Base-by-base conservation (phyloP, 2,888 invertebrate genomes). In the Smittia aterrima region DNA sequence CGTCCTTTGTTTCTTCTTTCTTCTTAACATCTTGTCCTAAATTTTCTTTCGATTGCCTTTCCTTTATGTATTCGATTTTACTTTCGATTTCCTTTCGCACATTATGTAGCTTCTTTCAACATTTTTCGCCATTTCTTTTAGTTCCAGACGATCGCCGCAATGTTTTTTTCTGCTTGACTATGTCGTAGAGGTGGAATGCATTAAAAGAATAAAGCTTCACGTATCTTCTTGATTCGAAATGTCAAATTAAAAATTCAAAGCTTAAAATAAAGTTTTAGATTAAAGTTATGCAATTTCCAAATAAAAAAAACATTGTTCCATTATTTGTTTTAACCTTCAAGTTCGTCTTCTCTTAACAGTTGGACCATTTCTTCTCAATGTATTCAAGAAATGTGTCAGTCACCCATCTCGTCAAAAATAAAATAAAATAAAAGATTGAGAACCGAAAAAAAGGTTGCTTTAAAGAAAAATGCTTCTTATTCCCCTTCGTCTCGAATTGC, bases 1-100 rank as follows among this genome's bases (percentile, higher is more conserved):
- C 54, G 53, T 71, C 58, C 71, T 71, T 41, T 27, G 27, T 71
- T 71, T 71, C 58, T 71, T 71, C 54, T 62, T 22, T 72, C 72
- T 58, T 27, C 25, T 22, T 47, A 18, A 27, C 27, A 18, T 70
- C 41, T 58, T 62, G 38, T 38, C 47, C 58, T 54, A 71, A 71
- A 32, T 24, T 70, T 70, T 68, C 41, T 27, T 67, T 53, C 25
- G 25, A 25, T 70, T 32, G 32, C 40, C 27, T 53, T 70, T 70
- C n/a, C 54, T 62, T 71, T 71, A 20, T 58, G 58, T 22, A n/a
- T 22, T 70, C 32, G 18, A 9, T 54, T 25, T 72, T 72, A 72
- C 72, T 72, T 72, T 72, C 72, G 72, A 72, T 72, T 72, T 72
- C 72, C 20, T 72, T 72, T 72, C 22, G 72, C 62, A 20, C 64